Evolutionary conservation across 2,113 vertebrate genomes (phyloP).

Genomic region (Excalfactoria chinensis): DNA sequence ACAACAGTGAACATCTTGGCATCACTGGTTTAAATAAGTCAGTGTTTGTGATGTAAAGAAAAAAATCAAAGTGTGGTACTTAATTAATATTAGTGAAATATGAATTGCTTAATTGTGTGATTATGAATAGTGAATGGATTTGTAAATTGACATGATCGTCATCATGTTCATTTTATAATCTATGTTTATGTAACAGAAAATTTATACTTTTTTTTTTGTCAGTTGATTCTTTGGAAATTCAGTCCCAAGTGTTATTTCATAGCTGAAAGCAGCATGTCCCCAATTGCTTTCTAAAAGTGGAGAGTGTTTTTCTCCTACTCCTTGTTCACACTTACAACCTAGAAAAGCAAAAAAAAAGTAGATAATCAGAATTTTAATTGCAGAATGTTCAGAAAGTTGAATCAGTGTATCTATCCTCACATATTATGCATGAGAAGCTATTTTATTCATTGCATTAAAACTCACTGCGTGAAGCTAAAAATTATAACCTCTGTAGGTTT

Average conservation of each 20-base stretch:
- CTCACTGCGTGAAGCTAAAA: not conserved
- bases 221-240: conserved; percentile 16
- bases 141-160: not conserved
- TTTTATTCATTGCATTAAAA: not conserved
- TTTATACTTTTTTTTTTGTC: not conserved
- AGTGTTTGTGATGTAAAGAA: not conserved
- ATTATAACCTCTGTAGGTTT: not conserved
- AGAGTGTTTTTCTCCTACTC: not conserved
- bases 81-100: not conserved
- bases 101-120: not conserved
- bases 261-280: not conserved
- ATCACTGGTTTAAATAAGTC: not conserved
- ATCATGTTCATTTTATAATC: not conserved
- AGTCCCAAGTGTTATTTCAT: not conserved
- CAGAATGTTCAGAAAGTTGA: not conserved
- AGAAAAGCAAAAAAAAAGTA: not conserved
- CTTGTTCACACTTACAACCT: not conserved
- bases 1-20: not conserved
- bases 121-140: not conserved
- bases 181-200: not conserved
- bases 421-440: not conserved
- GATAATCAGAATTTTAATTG: not conserved
- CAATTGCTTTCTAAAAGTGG: not conserved
- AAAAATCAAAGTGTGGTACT: not conserved
- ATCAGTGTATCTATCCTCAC: not conserved